Base-by-base conservation (phyloP, 1,140 invertebrate genomes). In the Brachionus paranguensis region DNA sequence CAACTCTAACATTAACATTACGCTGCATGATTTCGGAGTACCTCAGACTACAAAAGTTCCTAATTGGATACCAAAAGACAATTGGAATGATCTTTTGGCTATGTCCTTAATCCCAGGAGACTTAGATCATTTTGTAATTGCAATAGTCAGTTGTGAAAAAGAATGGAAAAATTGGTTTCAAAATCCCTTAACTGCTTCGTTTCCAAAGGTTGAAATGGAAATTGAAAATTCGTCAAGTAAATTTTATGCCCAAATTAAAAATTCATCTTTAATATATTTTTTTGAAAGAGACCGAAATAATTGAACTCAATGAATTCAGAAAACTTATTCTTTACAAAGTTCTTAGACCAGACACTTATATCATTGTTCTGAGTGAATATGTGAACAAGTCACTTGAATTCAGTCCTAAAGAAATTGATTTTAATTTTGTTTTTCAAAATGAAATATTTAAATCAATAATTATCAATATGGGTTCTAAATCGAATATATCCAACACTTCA, bases 71-170 rank as follows among this genome's bases (percentile, higher is more conserved):
- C 86, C 88, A 1, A 86, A 85, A 78, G 87, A 89, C 76, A 87
- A 87, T 78, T 89, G 88, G 88, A 88, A 89, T 70, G 88, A 89
- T 79, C 86, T 89, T 14, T 65, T 89, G 83, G 88, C 89, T 7
- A 85, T 89, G 37, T 89, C 89, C 45, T 87, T 89, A 12, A 86
- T 89, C 0, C 88, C 88, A 7, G 88, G 89, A 8, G 86, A 88
- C n/a, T 85, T 89, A n/a, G 88, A 88, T 43, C 78, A 81, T 81
- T 68, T 81, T 47, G 78, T 81, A 20, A 68, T 81, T 41, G 53
- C 53, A 14, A 17, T 81, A 20, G 64, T 81, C 7, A 60, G 64
- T 60, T 8, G 24, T n/a, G 53, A 81, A 81, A 68, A 81, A 68
- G 33, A 64, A 60, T 81, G 78, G 78, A 60, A 81, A 64, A 27